phyloP scores from a whole-genome alignment of 2,888 invertebrate genomes.

The Eupeodes latifasciatus region DNA sequence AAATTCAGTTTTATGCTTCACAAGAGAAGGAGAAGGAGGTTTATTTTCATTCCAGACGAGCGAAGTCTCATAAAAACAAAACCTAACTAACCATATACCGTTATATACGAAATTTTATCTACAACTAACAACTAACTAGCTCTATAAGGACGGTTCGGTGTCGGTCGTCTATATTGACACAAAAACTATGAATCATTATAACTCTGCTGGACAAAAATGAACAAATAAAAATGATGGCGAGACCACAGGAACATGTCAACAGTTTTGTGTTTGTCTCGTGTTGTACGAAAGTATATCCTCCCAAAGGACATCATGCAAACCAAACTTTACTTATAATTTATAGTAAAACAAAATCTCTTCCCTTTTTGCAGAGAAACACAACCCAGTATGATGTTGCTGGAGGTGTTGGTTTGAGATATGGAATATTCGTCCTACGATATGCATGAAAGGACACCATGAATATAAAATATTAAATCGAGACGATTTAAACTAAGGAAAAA shows the following conservation, averaged over 20 bases:
- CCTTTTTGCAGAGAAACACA: neutral
- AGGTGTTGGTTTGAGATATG: neutral
- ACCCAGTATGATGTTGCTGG: neutral
- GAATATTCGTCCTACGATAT: neutral
- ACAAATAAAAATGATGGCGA: slow-evolving; percentile 16
- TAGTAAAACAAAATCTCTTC: neutral
- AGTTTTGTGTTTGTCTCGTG: slow-evolving; percentile 3
- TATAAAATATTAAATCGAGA: slow-evolving; percentile 3
- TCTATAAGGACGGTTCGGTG: too few relatives aligned
- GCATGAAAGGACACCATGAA: slow-evolving; percentile 25
- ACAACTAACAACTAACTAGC: neutral
- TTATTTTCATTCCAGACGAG: slow-evolving; percentile 16
- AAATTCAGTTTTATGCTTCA: neutral
- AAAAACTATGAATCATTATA: slow-evolving; percentile 16
- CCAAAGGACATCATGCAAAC: slow-evolving; percentile 29
- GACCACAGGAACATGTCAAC: slow-evolving; percentile 37
- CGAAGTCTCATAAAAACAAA: neutral
- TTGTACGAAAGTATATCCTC: neutral
- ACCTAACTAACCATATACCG: neutral
- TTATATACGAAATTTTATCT: neutral
- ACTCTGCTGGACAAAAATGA: slow-evolving; percentile 8
- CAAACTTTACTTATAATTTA: slow-evolving; percentile 8
- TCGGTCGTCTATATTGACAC: neutral
- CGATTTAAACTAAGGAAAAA: neutral
- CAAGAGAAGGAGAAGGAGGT: neutral